A percentile compares a stretch with the other conserved stretches of the same genome.
phyloP scores from a whole-genome alignment of 2,888 invertebrate genomes.

The Agriopis aurantiaria region DNA sequence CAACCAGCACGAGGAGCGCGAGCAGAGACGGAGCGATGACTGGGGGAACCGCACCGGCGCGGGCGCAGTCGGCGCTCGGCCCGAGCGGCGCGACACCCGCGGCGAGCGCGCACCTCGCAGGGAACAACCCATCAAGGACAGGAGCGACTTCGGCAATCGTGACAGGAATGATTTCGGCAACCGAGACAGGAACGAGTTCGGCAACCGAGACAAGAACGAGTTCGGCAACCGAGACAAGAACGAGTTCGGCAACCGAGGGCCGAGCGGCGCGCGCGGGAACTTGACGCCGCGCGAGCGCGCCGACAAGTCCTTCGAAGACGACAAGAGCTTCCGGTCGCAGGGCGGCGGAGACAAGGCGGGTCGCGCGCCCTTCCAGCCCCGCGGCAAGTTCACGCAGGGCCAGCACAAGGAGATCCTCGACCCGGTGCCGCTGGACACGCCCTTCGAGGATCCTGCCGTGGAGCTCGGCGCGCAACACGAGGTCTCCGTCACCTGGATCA shows the following conservation, averaged over 20 bases:
- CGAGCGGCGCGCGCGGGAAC: slow-evolving; percentile 50
- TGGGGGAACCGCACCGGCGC: slow-evolving; percentile 55
- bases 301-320: slow-evolving; percentile 69
- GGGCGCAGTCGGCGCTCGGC: slow-evolving; percentile 37
- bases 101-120: slow-evolving; percentile 54
- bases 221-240: slow-evolving; percentile 49
- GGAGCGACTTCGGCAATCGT: slow-evolving; percentile 47
- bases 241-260: slow-evolving; percentile 48
- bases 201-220: slow-evolving; percentile 48
- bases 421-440: slow-evolving; percentile 80
- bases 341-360: slow-evolving; percentile 63
- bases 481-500: slow-evolving; percentile 90
- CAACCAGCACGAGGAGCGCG: slow-evolving; percentile 60
- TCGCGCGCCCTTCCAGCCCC: slow-evolving; percentile 64
- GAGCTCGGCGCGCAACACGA: slow-evolving; percentile 84
- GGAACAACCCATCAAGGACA: slow-evolving; percentile 48
- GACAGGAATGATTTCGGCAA: slow-evolving; percentile 39
- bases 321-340: slow-evolving; percentile 57
- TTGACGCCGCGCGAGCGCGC: slow-evolving; percentile 69
- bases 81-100: slow-evolving; percentile 45
- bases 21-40: slow-evolving; percentile 61
- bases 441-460: slow-evolving; percentile 78
- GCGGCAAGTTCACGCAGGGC: slow-evolving; percentile 70
- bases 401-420: slow-evolving; percentile 71
- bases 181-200: slow-evolving; percentile 50